A percentile compares a stretch with the other conserved stretches of the same genome.
These are phyloP conservation scores for Sebastes cheni DNA, from an alignment of 2,797 vertebrate genomes.

Conservation along the genomic window DNA sequence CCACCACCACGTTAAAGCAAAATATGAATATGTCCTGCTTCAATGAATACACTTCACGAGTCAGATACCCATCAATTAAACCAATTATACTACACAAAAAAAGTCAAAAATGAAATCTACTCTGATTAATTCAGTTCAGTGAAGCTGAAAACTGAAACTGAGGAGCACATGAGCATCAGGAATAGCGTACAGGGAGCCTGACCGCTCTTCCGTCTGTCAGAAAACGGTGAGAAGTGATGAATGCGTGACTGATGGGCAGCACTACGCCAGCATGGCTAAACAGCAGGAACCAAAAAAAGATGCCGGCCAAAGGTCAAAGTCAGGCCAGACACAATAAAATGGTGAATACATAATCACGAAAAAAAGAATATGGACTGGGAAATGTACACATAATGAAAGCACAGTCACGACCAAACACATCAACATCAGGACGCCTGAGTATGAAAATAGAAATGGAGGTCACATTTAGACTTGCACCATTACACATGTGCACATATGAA, in stretches of 20 bases:
- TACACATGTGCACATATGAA: neutral
- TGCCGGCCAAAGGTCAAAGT: conserved; percentile 46
- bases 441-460: conserved; percentile 30
- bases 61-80: conserved; percentile 10
- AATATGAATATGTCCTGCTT: neutral
- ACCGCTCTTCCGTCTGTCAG: conserved; percentile 16
- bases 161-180: neutral
- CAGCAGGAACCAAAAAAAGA: conserved; percentile 30
- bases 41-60: neutral
- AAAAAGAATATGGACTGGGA: neutral
- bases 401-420: conserved; percentile 9
- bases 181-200: neutral
- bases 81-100: neutral
- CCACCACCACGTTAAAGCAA: neutral
- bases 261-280: conserved; percentile 26
- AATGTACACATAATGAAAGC: neutral
- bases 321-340: conserved; percentile 38
- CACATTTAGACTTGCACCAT: neutral
- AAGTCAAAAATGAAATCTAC: neutral
- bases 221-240: conserved; percentile 28
- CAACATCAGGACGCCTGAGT: neutral
- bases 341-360: conserved; percentile 9
- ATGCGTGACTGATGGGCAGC: conserved; percentile 41
- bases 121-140: conserved; percentile 13
- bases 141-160: conserved; percentile 2